Evolutionary conservation across 2,888 invertebrate genomes (phyloP).

Genomic region (Rhingia campestris): DNA sequence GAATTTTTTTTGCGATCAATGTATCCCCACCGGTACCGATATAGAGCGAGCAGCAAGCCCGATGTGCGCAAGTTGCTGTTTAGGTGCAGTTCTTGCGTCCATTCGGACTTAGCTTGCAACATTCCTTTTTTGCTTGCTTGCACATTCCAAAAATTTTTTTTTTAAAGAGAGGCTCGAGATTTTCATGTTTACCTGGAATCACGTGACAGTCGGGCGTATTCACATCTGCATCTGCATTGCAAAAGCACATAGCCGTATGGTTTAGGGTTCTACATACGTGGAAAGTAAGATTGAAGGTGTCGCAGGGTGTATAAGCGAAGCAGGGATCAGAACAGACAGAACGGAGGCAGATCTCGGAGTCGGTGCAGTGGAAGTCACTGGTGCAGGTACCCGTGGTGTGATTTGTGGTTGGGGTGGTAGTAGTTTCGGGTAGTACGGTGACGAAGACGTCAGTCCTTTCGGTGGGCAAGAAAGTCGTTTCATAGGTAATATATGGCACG

Average conservation of each 20-base stretch:
- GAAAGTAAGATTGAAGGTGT: slow-evolving; percentile 82
- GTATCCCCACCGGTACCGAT: slow-evolving; percentile 64
- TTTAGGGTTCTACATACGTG: slow-evolving; percentile 83
- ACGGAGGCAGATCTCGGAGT: slow-evolving; percentile 83
- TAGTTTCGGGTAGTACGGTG: slow-evolving; percentile 33
- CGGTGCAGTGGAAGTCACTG: slow-evolving; percentile 81
- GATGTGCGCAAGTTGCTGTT: slow-evolving; percentile 64
- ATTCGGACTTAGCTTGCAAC: slow-evolving; percentile 53
- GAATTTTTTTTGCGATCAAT: slow-evolving; percentile 62
- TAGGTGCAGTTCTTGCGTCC: slow-evolving; percentile 66
- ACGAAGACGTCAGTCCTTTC: slow-evolving; percentile 56
- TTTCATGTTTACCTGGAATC: slow-evolving; percentile 85
- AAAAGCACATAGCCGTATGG: slow-evolving; percentile 85
- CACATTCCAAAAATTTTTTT: slow-evolving; percentile 75
- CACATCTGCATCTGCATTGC: slow-evolving; percentile 83
- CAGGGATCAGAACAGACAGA: slow-evolving; percentile 84
- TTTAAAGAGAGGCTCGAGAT: slow-evolving; percentile 54
- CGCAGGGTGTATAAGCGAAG: slow-evolving; percentile 80
- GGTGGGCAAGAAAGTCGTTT: slow-evolving; percentile 58
- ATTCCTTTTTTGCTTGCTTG: slow-evolving; percentile 71
- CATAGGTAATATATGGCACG: slow-evolving; percentile 54
- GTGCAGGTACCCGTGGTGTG: slow-evolving; percentile 75
- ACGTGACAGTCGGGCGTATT: slow-evolving; percentile 84
- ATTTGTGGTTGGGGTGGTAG: slow-evolving; percentile 45
- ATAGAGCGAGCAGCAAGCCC: slow-evolving; percentile 31